Conservation (phyloP, 2,797 vertebrate genomes). For the Malacoraja senta region DNA sequence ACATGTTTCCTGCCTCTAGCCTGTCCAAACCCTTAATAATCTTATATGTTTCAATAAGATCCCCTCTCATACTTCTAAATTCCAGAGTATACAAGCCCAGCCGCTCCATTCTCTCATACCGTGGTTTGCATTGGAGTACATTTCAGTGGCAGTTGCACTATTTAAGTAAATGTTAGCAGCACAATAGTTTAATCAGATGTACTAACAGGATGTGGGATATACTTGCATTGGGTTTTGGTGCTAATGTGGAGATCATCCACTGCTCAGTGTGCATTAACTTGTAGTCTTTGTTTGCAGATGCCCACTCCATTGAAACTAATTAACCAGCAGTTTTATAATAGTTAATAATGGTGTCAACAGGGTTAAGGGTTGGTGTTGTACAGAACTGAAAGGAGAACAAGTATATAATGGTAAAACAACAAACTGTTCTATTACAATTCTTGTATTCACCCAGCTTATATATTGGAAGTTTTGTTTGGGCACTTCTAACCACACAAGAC, state of each 20-base stretch:
- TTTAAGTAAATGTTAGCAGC: neutral
- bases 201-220: neutral
- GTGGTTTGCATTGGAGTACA: neutral
- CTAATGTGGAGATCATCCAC: neutral
- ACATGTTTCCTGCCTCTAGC: too few relatives aligned
- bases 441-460: neutral
- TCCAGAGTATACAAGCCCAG: too few relatives aligned
- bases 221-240: neutral
- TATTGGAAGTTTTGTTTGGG: neutral
- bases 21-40: too few relatives aligned
- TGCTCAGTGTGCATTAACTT: neutral
- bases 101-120: too few relatives aligned
- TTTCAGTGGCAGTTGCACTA: neutral
- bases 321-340: neutral
- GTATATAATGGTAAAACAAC: neutral
- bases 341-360: neutral
- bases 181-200: neutral
- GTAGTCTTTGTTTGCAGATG: neutral
- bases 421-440: neutral
- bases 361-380: neutral
- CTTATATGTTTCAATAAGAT: too few relatives aligned
- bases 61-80: too few relatives aligned
- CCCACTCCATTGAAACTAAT: neutral
- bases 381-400: neutral
- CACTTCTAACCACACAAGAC: neutral